These are phyloP conservation scores for Eupithecia pulchellata DNA, from an alignment of 2,888 invertebrate species.

Conservation along the genomic window DNA sequence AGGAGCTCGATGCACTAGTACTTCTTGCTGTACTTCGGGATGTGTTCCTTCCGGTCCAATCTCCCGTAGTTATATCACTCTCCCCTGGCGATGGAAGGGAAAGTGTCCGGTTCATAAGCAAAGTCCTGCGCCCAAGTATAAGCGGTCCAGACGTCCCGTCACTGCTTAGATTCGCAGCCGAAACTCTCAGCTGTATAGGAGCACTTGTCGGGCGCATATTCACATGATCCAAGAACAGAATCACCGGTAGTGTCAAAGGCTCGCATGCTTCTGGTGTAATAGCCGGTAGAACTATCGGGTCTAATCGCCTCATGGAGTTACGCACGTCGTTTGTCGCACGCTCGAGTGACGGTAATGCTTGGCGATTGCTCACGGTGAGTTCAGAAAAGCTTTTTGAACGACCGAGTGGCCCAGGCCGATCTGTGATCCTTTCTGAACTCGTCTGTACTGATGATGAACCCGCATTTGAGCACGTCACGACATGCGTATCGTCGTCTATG, in stretches of 20 bases:
- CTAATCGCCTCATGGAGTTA: conserved; percentile 78
- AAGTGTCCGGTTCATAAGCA: conserved; percentile 76
- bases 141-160: conserved; percentile 75
- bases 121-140: conserved; percentile 74
- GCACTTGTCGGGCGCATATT: conserved; percentile 79
- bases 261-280: conserved; percentile 68
- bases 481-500: conserved; percentile 74
- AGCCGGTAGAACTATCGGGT: conserved; percentile 77
- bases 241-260: conserved; percentile 77
- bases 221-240: conserved; percentile 77
- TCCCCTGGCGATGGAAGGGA: conserved; percentile 78
- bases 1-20: conserved; percentile 73
- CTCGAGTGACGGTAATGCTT: conserved; percentile 62
- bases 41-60: conserved; percentile 74
- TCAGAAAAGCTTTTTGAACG: conserved; percentile 79
- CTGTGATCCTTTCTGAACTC: conserved; percentile 54
- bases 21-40: conserved; percentile 71
- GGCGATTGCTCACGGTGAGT: conserved; percentile 62
- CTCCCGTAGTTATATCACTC: conserved; percentile 70
- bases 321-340: conserved; percentile 70
- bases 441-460: conserved; percentile 59
- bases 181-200: conserved; percentile 79
- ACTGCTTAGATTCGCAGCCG: conserved; percentile 76
- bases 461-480: conserved; percentile 60
- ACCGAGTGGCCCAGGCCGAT: conserved; percentile 59